Base-by-base conservation (phyloP, 2,888 invertebrate genomes). In the Ochlodes sylvanus region DNA sequence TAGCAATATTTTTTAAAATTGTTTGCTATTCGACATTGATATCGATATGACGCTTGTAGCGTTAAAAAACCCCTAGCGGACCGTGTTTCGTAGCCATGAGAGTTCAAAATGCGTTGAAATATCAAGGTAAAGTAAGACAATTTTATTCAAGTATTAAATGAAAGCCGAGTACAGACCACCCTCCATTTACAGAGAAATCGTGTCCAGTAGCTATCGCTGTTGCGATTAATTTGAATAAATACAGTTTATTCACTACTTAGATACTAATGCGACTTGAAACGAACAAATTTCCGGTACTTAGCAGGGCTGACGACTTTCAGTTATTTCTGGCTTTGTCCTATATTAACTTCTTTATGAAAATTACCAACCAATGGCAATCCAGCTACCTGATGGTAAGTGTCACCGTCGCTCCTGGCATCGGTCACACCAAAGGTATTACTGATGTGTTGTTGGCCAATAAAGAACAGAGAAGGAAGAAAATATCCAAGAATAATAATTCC, bases 191-290 rank as follows among this genome's bases (percentile, higher is more conserved):
- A 63, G 63, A 55, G 63, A 63, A 63, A 63, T 56, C 63, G 63
- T 55, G 55, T 42, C 42, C 63, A 56, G 44, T 38, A 62, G 62
- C 55, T 63, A 55, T 60, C 47, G 21, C 44, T 44, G 42, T 63
- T 44, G 63, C 63, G 63, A 63, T 63, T 63, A 63, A 63, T 63
- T 63, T 55, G 55, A 63, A 63, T 63, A 63, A 63, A 52, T 62
- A 21, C 42, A 32, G 17, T 55, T 44, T 63, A 63, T 63, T 63
- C 55, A 56, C 44, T 32, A 55, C 63, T 55, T 12, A 44, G 55
- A 63, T 56, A 63, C 44, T 63, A 63, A 63, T 63, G 63, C 63
- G 63, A 63, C 63, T 41, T 63, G 41, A 56, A 52, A 17, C 44
- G 55, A 44, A 63, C 55, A 42, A 32, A 56, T 63, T 63, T 55